These are phyloP conservation scores for Sander lucioperca DNA, from an alignment of 2,113 vertebrate genomes.

Conservation along the genomic window DNA sequence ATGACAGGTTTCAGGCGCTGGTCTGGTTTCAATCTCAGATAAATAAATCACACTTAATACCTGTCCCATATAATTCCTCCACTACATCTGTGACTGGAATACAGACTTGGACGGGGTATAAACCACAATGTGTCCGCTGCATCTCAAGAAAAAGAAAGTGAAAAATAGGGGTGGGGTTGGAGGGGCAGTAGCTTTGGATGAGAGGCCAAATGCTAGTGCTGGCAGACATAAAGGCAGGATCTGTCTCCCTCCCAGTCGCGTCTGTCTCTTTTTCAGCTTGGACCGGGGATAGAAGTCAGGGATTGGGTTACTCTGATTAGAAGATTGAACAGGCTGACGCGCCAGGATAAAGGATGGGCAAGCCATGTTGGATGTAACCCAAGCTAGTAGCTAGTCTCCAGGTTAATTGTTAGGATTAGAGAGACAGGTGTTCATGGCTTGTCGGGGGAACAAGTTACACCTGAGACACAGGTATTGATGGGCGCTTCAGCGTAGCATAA, in stretches of 20 bases:
- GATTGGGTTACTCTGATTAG: conserved; percentile 79
- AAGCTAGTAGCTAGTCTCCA: conserved; percentile 66
- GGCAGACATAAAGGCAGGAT: conserved; percentile 62
- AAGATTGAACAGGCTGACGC: conserved; percentile 75
- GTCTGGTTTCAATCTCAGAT: conserved; percentile 76
- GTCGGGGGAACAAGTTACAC: conserved; percentile 59
- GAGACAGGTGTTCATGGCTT: conserved; percentile 81
- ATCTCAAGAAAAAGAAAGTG: conserved; percentile 54
- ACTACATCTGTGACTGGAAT: conserved; percentile 72
- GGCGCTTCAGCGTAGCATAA: conserved; percentile 47
- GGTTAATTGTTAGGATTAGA: conserved; percentile 84
- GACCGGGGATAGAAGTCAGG: conserved; percentile 52
- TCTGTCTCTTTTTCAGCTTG: conserved; percentile 48
- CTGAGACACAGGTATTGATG: conserved; percentile 67
- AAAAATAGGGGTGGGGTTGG: conserved; percentile 12
- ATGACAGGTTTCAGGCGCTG: conserved; percentile 61
- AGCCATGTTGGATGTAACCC: conserved; percentile 71
- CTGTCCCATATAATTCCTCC: conserved; percentile 68
- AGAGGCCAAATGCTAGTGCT: conserved; percentile 34
- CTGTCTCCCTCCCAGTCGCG: conserved; percentile 59
- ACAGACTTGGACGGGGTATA: conserved; percentile 31
- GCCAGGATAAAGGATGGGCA: conserved; percentile 63
- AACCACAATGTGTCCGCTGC: conserved; percentile 41
- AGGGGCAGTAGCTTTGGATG: conserved; percentile 35
- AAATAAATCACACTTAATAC: conserved; percentile 78